Conservation (phyloP, 2,797 vertebrate species). For the Ciconia nigra region DNA sequence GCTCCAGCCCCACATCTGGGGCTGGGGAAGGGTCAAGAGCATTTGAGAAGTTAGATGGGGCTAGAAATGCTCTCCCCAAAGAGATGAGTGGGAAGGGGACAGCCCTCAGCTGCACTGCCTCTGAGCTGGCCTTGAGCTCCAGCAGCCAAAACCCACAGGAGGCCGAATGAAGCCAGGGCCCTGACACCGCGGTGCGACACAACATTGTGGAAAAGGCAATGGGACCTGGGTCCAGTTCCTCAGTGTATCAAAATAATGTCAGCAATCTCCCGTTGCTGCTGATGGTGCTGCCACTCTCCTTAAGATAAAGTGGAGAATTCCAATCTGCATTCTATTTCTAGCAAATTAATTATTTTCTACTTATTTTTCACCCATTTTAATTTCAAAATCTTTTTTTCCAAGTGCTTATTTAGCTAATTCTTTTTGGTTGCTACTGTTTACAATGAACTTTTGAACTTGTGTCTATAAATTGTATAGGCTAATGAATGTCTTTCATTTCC, state of each 20-base stretch:
- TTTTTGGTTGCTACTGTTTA: background rate
- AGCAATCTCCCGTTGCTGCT: background rate
- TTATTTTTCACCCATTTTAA: background rate
- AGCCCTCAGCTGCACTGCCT: background rate
- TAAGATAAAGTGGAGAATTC: background rate
- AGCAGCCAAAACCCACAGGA: background rate
- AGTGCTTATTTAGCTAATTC: background rate
- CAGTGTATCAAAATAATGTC: background rate
- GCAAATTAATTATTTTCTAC: background rate
- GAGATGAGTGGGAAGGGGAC: fast-evolving
- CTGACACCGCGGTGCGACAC: too few species aligned
- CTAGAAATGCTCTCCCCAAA: background rate
- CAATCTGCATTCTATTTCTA: background rate
- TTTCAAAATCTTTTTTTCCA: background rate
- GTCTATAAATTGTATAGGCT: background rate
- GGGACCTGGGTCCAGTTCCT: background rate
- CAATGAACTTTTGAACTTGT: background rate
- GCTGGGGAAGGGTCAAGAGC: background rate
- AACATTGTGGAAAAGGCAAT: background rate
- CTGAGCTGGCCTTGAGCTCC: background rate
- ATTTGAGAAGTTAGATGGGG: too few species aligned
- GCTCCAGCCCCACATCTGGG: fast-evolving
- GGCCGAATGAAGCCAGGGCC: background rate
- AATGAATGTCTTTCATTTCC: background rate
- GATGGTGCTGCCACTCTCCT: background rate